Evolutionary conservation across 2,888 invertebrate genomes (phyloP), one percentile per base, ranked within the genome.

Genomic region (Crioceris asparagi): DNA sequence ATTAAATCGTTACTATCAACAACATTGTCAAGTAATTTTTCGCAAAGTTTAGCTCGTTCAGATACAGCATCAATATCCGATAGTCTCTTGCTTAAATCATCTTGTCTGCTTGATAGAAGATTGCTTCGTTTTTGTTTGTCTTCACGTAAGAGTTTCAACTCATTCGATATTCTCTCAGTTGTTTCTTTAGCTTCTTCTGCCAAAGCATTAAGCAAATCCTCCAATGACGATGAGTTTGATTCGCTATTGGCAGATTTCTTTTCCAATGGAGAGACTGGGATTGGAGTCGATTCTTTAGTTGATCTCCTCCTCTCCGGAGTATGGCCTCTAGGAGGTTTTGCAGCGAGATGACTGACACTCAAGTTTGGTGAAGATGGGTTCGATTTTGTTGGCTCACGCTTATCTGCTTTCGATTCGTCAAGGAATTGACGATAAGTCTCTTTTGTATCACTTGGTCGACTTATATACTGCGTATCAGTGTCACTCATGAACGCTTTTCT

Each of bases 171-270:
- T 35, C 60, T 75, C 46, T 79, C 77, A 55, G 79, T 81, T 29
- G 80, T 79, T 55, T 80, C 79, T 65, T 77, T 75, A 10, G 83
- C 81, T 69, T 84, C 83, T 55, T 75, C 75, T 8, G 82, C 82
- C 41, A 84, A 69, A 57, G 79, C 76, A 51, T 79, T 77, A 34
- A 84, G 65, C 23, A 83, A 72, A 55, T 83, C 81, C 59, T 83
- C 81, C 59, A 83, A 63, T 41, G 70, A 66, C 12, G 54, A 51
- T 6, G 48, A 40, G 5, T 42, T 36, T 5, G 49, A 48, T 11
- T 41, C 48, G 29, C 41, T 40, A 11, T 43, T 40, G 4, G 34
- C 40, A 4, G 45, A 41, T 15, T 16, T 39, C 30, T 48, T 46
- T 17, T 52, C 49, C 14, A 50, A 35, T 4, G 51, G 49, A 15